Base-by-base conservation (phyloP, 2,797 vertebrate species). In the Gallinago nigripennis region DNA sequence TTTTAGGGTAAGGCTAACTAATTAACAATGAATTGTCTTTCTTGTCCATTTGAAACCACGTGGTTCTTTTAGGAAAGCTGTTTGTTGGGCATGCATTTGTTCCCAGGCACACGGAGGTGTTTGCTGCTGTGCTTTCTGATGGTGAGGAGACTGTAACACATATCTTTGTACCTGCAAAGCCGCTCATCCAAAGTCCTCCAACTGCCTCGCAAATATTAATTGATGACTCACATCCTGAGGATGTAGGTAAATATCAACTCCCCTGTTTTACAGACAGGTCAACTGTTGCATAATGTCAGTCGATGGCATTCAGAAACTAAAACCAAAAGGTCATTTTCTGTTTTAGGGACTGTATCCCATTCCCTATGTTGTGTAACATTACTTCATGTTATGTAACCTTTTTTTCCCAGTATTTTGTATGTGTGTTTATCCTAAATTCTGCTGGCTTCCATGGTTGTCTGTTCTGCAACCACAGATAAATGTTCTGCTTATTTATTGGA, bases 321-420 rank as follows among this genome's bases (percentile, higher is more conserved):
- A 97, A 95, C 77, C 72, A 93, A 94, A 95, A 96, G 57, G 90
- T 92, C 7, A 7, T 75, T 92, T 93, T 70, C 54, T 64, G 27
- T 5, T 85, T 71, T 91, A 66, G 88, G 65, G 50, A 19, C 54
- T 56, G 3, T 33, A 78, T 41, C 35, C 37, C 66, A 50, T 87
- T 53, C 77, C 77, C 53, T 43, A 33, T 0, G 0, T 86, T 94
- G 75, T 50, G 73, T 33, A 94, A 95, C 35, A 19, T 45, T 54
- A 27, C 35, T 88, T 81, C 31, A 53, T 5, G 8, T 90, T 91
- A 79, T 33, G 51, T 33, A 95, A 91, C 30, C 6, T 2, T n/a
- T 84, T 92, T 85, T 88, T 39, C 82, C 58, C 20, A 28, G 70
- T 83, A 87, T 88, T 91, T 92, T 37, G 13, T 12, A 16, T 25